A percentile compares a stretch with the other conserved stretches of the same genome.
Conservation (phyloP, 1,140 invertebrate species). For the Lucilia sericata region DNA sequence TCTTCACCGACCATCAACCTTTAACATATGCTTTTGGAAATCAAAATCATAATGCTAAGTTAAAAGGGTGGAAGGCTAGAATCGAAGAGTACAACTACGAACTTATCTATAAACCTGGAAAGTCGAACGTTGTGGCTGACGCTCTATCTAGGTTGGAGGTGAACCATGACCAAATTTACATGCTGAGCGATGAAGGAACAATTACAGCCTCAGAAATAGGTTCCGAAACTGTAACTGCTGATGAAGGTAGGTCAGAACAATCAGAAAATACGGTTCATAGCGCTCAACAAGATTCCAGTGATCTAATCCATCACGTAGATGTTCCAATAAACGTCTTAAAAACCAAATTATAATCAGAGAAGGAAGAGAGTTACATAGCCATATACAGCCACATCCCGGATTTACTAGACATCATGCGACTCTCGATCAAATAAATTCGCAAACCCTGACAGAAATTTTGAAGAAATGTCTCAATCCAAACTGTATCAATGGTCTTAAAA, state of each 20-base stretch:
- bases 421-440: conserved; percentile 59
- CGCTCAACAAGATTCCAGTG: too few species aligned
- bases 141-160: too few species aligned
- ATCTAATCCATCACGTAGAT: too few species aligned
- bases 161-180: too few species aligned
- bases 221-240: too few species aligned
- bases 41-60: conserved; percentile 56
- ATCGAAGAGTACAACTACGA: conserved; percentile 63
- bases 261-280: too few species aligned
- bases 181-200: too few species aligned
- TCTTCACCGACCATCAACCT: conserved; percentile 51
- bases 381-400: conserved; percentile 48
- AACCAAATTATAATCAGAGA: too few species aligned
- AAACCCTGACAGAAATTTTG: conserved; percentile 45
- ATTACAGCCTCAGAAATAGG: too few species aligned
- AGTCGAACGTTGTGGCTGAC: conserved; percentile 51
- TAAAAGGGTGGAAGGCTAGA: conserved; percentile 55
- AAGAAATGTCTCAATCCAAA: conserved; percentile 47
- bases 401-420: conserved; percentile 59
- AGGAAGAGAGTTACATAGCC: too few species aligned
- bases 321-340: too few species aligned
- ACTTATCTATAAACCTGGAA: conserved; percentile 66
- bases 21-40: conserved; percentile 63
- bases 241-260: too few species aligned
- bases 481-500: conserved; percentile 47